phyloP scores from a whole-genome alignment of 2,113 vertebrate genomes.

The Donacobius atricapilla region DNA sequence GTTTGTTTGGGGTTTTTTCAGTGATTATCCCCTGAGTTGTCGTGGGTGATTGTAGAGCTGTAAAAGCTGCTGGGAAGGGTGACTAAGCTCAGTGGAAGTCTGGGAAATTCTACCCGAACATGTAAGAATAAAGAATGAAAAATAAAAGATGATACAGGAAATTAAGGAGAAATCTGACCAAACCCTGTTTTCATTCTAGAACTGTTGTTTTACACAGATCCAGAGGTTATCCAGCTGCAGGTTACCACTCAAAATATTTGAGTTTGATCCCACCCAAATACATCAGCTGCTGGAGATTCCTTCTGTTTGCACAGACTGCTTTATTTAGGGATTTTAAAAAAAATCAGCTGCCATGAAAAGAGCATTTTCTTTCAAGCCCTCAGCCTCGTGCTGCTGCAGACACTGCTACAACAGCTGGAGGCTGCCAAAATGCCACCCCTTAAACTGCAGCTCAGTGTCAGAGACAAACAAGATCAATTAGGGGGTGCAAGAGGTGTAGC shows the following conservation, averaged over 20 bases:
- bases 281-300: not conserved
- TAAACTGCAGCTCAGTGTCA: not conserved
- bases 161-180: not conserved
- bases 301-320: not conserved
- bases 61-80: not conserved
- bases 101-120: not conserved
- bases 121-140: not conserved
- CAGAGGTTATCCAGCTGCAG: not conserved
- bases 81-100: not conserved
- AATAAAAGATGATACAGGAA: not conserved
- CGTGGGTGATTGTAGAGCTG: rapidly evolving
- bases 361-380: not conserved
- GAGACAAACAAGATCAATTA: not conserved
- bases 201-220: not conserved
- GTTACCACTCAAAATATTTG: not conserved
- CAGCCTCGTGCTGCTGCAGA: not conserved
- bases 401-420: rapidly evolving
- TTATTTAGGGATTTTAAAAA: not conserved
- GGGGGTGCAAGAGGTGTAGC: not conserved
- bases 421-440: not conserved
- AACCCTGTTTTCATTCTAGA: not conserved
- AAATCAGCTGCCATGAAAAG: rapidly evolving
- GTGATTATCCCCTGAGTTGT: no score
- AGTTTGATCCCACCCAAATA: not conserved
- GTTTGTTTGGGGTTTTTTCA: not conserved